Conservation (phyloP, 92 coral and sea anemone species). For the Zoanthus sansibaricus region DNA sequence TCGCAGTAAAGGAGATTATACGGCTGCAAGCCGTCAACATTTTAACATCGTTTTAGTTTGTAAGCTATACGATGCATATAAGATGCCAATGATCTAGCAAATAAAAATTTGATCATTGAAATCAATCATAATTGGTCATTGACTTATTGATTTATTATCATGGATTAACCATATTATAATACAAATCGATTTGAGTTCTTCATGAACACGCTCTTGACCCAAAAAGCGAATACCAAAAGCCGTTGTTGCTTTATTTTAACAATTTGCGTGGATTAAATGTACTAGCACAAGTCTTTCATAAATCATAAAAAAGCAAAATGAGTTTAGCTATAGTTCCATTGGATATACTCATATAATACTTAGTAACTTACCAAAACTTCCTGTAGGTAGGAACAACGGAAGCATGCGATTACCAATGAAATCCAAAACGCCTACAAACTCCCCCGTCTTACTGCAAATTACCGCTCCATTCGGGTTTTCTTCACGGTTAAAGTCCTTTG, state of each 20-base stretch:
- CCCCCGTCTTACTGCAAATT: constrained; percentile 74
- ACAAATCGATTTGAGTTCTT: background rate
- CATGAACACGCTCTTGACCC: background rate
- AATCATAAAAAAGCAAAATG: background rate
- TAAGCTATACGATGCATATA: background rate
- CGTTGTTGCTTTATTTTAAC: background rate
- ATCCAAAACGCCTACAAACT: constrained; percentile 76
- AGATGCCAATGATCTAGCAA: background rate
- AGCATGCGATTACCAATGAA: constrained; percentile 50
- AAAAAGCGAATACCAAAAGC: background rate
- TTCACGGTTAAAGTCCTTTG: constrained; percentile 56
- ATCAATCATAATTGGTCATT: background rate
- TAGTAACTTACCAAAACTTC: constrained; percentile 31
- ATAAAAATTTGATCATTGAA: background rate
- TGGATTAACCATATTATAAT: background rate
- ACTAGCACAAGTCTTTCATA: background rate
- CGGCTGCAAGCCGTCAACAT: background rate
- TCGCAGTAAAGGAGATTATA: background rate
- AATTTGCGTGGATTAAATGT: background rate
- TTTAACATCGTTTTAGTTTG: background rate
- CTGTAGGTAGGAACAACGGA: constrained; percentile 66
- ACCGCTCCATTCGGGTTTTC: constrained; percentile 77
- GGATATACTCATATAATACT: background rate
- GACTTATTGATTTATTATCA: background rate
- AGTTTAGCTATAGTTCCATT: background rate